A percentile compares a stretch with the other conserved stretches of the same genome.
These are phyloP conservation scores for Drosophila tristis DNA, from an alignment of 1,140 invertebrate genomes.

Conservation along the genomic window DNA sequence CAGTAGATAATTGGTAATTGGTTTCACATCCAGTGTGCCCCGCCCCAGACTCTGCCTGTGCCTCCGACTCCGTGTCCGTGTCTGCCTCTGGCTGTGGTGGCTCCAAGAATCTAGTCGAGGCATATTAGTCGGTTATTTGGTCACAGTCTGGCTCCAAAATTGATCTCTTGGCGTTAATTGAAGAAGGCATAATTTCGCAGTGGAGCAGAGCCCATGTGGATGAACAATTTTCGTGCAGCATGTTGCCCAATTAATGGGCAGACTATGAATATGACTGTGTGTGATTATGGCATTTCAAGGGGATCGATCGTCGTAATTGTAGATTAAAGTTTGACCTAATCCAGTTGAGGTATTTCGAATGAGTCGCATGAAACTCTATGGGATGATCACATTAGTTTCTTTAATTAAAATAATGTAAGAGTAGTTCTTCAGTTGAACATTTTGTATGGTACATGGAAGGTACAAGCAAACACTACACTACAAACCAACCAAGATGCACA, in stretches of 20 bases:
- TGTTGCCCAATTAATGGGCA: conserved; percentile 54
- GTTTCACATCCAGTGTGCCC: conserved; percentile 59
- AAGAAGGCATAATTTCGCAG: conserved; percentile 70
- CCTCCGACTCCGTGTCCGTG: neutral
- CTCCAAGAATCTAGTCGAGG: conserved; percentile 46
- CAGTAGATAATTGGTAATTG: conserved; percentile 84
- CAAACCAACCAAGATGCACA: too few species aligned
- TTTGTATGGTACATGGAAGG: too few species aligned
- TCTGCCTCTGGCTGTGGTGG: neutral
- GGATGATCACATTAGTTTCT: too few species aligned
- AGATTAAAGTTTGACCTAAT: neutral
- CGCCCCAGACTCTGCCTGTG: neutral
- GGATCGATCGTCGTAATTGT: neutral
- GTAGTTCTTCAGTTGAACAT: too few species aligned
- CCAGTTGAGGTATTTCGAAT: neutral
- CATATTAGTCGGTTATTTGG: conserved; percentile 55
- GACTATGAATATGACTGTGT: conserved; percentile 19
- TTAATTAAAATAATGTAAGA: too few species aligned
- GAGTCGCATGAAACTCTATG: too few species aligned
- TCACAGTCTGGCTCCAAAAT: conserved; percentile 28
- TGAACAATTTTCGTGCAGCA: conserved; percentile 38
- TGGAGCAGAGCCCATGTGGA: conserved; percentile 24
- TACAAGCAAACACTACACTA: too few species aligned
- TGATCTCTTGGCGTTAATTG: conserved; percentile 72
- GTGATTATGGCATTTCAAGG: conserved; percentile 21